A percentile compares a stretch with the other conserved stretches of the same genome.
These are phyloP conservation scores for Drosophila emarginata DNA, from an alignment of 2,888 invertebrate species.

Conservation along the genomic window DNA sequence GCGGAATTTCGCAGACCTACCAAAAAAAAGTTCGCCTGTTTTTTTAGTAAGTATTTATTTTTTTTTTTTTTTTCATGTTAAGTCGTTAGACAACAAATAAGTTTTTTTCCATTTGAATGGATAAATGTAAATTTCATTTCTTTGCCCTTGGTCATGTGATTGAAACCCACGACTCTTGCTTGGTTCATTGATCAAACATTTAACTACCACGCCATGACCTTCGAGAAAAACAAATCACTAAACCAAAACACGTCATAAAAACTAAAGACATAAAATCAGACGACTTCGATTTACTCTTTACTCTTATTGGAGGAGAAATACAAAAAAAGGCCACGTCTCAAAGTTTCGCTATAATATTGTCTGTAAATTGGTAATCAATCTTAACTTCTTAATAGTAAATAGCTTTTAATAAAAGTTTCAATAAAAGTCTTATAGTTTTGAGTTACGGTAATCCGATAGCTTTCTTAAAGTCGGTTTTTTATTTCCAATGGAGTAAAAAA, in stretches of 20 bases:
- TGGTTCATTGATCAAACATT: conserved; percentile 18
- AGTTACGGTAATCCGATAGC: background rate
- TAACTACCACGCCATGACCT: background rate
- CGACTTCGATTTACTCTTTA: background rate
- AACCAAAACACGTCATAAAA: conserved; percentile 1
- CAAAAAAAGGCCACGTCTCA: background rate
- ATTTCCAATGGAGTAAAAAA: too few relatives aligned
- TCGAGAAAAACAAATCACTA: background rate
- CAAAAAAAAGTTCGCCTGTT: background rate
- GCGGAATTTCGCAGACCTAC: background rate
- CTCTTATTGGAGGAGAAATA: background rate
- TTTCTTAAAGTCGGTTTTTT: background rate
- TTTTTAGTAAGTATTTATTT: background rate
- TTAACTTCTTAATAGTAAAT: background rate
- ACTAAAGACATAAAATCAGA: background rate
- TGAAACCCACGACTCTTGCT: conserved; percentile 24
- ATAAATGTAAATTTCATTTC: conserved; percentile 13
- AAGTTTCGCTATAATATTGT: background rate
- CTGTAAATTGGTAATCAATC: background rate
- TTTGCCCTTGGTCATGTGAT: conserved; percentile 9
- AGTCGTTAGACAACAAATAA: background rate
- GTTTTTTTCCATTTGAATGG: background rate
- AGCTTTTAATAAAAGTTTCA: background rate
- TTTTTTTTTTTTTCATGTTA: background rate
- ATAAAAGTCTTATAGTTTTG: background rate